Evolutionary conservation across 2,888 invertebrate genomes (phyloP).

Genomic region (Chironomus tentans): DNA sequence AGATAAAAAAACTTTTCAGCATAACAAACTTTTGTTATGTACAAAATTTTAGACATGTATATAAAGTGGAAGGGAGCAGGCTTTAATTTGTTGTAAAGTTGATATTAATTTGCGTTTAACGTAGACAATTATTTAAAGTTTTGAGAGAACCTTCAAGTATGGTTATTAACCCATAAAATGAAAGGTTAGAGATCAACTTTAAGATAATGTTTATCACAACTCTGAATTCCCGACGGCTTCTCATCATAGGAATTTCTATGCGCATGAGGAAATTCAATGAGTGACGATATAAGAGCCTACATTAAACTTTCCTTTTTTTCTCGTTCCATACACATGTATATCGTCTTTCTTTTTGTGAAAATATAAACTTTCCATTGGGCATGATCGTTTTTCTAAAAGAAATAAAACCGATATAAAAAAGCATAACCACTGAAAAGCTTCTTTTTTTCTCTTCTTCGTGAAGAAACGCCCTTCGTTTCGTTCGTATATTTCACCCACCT

Average conservation of each 20-base stretch:
- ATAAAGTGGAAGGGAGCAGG: not conserved
- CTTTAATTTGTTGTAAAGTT: not conserved
- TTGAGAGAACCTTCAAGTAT: not conserved
- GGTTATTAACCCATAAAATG: not conserved
- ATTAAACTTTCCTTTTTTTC: slow-evolving; percentile 8
- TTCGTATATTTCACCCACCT: slow-evolving; percentile 14
- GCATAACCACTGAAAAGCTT: slow-evolving; percentile 24
- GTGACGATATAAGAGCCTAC: slow-evolving; percentile 1
- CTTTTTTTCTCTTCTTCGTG: not conserved
- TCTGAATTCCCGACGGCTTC: not conserved
- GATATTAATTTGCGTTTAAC: not conserved
- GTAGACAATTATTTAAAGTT: not conserved
- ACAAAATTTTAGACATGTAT: too few species aligned
- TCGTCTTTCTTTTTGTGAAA: not conserved
- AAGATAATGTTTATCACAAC: not conserved
- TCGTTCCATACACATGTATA: slow-evolving; percentile 1
- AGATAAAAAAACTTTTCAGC: not conserved
- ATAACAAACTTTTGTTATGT: not conserved
- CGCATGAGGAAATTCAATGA: not conserved
- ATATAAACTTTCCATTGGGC: slow-evolving; percentile 26
- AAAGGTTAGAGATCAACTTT: not conserved
- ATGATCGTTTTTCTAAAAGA: slow-evolving; percentile 24
- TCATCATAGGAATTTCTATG: not conserved
- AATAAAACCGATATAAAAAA: slow-evolving; percentile 16
- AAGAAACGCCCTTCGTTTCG: slow-evolving; percentile 21